Evolutionary conservation across 2,113 vertebrate species (phyloP).

Genomic region (Strigops habroptila): DNA sequence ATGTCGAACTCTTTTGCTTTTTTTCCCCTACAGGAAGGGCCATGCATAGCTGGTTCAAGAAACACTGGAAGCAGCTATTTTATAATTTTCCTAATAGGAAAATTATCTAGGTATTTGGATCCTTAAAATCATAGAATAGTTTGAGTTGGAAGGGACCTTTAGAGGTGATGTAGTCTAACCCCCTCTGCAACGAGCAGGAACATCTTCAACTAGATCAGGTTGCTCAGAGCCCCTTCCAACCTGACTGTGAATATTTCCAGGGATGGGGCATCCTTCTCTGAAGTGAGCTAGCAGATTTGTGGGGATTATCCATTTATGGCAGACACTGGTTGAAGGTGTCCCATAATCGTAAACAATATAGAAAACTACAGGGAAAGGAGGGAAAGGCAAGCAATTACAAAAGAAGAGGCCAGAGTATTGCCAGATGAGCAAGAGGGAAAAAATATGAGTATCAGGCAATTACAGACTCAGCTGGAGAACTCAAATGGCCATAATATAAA

Average conservation of each 20-base stretch:
- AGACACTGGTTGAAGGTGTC: not conserved
- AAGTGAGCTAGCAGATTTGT: not conserved
- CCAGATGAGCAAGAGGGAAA: not conserved
- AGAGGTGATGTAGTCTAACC: not conserved
- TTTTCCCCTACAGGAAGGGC: not conserved
- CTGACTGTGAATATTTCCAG: not conserved
- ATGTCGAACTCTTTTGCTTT: not conserved
- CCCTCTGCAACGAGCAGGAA: not conserved
- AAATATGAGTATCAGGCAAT: not conserved
- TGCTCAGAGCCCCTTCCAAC: not conserved
- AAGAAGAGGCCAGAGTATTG: not conserved
- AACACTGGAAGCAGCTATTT: not conserved
- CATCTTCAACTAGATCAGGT: not conserved
- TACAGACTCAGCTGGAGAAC: not conserved
- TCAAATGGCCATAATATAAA: not conserved
- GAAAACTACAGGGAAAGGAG: not conserved
- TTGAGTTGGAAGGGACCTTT: not conserved
- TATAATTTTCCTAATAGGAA: not conserved
- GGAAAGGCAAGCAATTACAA: not conserved
- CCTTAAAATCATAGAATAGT: not conserved
- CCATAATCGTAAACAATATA: not conserved
- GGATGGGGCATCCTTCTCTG: not conserved
- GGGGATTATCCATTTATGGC: not conserved
- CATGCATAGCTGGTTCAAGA: not conserved
- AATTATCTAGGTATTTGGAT: not conserved